Evolutionary conservation across 2,888 invertebrate species (phyloP).

Genomic region (Priocnemis perturbator): DNA sequence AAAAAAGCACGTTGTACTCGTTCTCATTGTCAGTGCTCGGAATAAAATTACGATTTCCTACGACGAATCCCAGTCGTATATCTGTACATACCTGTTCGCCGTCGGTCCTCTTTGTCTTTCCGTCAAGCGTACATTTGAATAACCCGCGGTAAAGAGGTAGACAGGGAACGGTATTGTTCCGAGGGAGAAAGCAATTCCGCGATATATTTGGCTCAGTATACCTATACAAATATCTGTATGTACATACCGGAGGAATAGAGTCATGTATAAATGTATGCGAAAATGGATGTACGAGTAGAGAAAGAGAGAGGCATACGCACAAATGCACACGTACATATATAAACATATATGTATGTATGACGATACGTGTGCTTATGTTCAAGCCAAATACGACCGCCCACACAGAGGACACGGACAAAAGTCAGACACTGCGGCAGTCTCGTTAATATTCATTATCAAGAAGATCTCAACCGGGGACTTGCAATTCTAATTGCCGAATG

Average conservation of each 20-base stretch:
- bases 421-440: not conserved
- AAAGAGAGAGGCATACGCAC: too few relatives aligned
- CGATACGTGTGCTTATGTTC: too few relatives aligned
- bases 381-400: too few relatives aligned
- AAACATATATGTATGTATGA: too few relatives aligned
- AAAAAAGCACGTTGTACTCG: too few relatives aligned
- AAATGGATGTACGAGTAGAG: too few relatives aligned
- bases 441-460: conserved; percentile 7
- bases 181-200: conserved; percentile 4
- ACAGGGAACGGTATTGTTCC: not conserved
- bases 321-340: too few relatives aligned
- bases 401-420: too few relatives aligned
- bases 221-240: not conserved
- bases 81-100: not conserved
- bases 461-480: not conserved
- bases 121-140: conserved; percentile 1
- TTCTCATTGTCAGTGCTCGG: too few relatives aligned
- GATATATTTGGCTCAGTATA: too few relatives aligned
- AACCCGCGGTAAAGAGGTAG: not conserved
- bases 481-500: conserved; percentile 13
- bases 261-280: too few relatives aligned
- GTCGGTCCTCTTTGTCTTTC: not conserved
- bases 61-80: not conserved
- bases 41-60: too few relatives aligned
- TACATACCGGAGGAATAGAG: not conserved